Evolutionary conservation across 2,113 vertebrate genomes (phyloP), one percentile per base, ranked within the genome.

Genomic region (Phaetusa simplex): DNA sequence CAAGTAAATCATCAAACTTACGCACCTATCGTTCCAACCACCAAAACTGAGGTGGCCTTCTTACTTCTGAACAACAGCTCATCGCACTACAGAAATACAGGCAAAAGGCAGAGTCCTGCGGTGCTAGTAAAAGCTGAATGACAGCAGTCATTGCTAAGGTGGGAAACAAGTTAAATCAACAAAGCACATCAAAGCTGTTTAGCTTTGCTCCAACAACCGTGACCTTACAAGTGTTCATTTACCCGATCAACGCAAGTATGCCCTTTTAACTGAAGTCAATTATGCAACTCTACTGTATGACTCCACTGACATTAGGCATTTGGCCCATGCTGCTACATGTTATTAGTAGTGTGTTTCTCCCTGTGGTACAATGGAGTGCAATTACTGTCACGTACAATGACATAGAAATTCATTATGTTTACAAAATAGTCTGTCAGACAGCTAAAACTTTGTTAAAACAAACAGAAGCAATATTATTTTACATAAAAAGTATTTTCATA

Each of bases 221-320:
- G 64, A 53, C 71, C 67, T 82, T 20, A 11, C 30, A 85, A 70
- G 34, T 38, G 17, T 27, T 34, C 50, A 16, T 67, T 71, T 89
- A 61, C n/a, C 26, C 3, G 2, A 8, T 0, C 1, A 93, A 74
- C 78, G 64, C 7, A 85, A 20, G n/a, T 36, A 30, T 40, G n/a
- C 3, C 40, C 21, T 74, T 85, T 82, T 14, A 56, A 19, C 12
- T 36, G 9, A 81, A 86, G 45, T 21, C 45, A 66, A 0, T 59
- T 42, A 24, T 18, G 20, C 26, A 81, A 10, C 22, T 11, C 5
- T 70, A 24, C 9, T 2, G 0, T 3, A 5, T 18, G 29, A 61
- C 17, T 76, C 30, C 55, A 59, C 19, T 0, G 1, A 58, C 52
- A 61, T 9, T 5, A 83, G 43, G n/a, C 14, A 38, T 16, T 59